Evolutionary conservation across 2,797 vertebrate species (phyloP).

Genomic region (Allobates femoralis): DNA sequence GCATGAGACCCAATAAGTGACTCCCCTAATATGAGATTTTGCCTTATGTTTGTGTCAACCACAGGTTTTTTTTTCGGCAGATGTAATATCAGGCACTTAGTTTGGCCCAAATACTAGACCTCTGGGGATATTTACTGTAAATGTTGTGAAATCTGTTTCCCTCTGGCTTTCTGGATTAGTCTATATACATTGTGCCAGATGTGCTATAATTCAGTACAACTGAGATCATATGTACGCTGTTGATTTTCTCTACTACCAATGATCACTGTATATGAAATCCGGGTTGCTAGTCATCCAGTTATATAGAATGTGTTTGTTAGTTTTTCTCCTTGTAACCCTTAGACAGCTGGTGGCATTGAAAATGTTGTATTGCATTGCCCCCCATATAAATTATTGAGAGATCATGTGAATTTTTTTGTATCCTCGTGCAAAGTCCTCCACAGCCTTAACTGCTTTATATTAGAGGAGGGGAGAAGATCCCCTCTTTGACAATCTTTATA

Average conservation of each 20-base stretch:
- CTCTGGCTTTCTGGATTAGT: constrained; percentile 2
- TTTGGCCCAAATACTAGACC: constrained; percentile 13
- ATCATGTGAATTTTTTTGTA: no score
- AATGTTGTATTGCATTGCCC: no score
- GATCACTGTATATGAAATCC: not conserved
- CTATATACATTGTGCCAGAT: constrained; percentile 7
- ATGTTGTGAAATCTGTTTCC: not conserved
- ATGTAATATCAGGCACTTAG: not conserved
- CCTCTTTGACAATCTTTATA: no score
- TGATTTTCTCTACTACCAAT: not conserved
- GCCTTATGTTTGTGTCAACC: not conserved
- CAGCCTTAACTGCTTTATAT: no score
- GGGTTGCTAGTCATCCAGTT: not conserved
- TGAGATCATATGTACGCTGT: not conserved
- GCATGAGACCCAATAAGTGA: not conserved
- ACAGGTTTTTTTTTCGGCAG: not conserved
- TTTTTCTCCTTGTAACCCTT: not conserved
- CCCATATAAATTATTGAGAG: no score
- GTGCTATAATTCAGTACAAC: not conserved
- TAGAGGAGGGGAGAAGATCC: no score
- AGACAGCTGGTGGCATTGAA: not conserved
- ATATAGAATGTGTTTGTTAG: not conserved
- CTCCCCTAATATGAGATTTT: not conserved
- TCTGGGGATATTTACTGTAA: constrained; percentile 1
- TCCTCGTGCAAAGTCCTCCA: no score